Evolutionary conservation across 2,888 invertebrate species (phyloP).

Genomic region (Augiades crinisus): DNA sequence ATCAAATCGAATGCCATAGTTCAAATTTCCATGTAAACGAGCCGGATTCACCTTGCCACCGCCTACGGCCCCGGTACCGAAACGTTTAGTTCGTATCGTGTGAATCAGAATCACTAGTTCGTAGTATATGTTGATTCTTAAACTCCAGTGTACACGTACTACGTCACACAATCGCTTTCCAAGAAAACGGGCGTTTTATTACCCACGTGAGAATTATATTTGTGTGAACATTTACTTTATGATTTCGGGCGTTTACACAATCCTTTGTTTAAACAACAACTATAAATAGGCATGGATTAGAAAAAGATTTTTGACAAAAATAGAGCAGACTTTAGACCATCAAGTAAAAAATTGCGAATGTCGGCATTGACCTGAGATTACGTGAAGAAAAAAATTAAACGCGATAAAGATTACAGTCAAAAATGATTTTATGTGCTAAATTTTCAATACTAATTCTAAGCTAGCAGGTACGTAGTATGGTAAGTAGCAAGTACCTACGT

Average conservation of each 20-base stretch:
- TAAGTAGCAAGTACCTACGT: too few relatives aligned
- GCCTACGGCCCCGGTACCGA: conserved; percentile 49
- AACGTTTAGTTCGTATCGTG: conserved; percentile 30
- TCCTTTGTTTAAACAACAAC: background rate
- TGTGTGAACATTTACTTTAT: background rate
- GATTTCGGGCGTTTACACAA: background rate
- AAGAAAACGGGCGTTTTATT: background rate
- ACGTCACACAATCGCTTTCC: background rate
- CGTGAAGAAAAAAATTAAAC: too few relatives aligned
- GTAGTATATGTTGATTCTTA: conserved; percentile 7
- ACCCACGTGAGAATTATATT: background rate
- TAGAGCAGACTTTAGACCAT: too few relatives aligned
- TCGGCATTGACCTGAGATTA: too few relatives aligned
- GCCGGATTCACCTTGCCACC: conserved; percentile 55
- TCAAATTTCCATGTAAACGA: conserved; percentile 58
- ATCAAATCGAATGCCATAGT: conserved; percentile 53
- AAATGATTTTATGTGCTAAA: too few relatives aligned
- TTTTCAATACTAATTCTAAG: too few relatives aligned
- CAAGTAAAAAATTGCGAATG: too few relatives aligned
- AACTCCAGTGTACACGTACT: background rate
- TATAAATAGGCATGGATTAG: too few relatives aligned
- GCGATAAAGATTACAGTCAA: too few relatives aligned
- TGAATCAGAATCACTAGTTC: conserved; percentile 37
- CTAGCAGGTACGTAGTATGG: too few relatives aligned
- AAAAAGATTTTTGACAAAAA: too few relatives aligned